Base-by-base conservation (phyloP, 2,113 vertebrate species). In the Callorhinus ursinus region DNA sequence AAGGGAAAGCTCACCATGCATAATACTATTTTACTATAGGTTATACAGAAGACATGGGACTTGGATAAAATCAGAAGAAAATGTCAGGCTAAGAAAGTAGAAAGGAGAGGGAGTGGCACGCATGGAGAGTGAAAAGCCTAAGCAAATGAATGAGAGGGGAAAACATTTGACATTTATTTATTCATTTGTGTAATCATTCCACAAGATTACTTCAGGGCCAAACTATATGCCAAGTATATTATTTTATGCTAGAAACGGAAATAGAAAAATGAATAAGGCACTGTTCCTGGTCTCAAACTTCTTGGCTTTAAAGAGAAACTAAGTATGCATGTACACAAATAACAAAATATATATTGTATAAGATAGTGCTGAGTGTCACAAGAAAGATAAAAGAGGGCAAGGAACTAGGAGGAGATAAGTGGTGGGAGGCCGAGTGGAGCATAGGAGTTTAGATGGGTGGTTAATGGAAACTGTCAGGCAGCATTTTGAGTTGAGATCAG, bases 401-500 rank as follows among this genome's bases (percentile, higher is more conserved):
- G 10, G 15, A 22, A 2, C 24, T n/a, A 19, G 21, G 22, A 61
- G 59, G 8, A 16, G 42, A 61, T 8, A 15, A 18, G 26, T 33
- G 24, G 4, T 6, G 21, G 46, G 24, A 5, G 59, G 13, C 55
- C 81, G 1, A 31, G 33, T 14, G 4, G 5, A 76, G 15, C 2
- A 14, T 15, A 21, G 19, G 5, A 4, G 7, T 9, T n/a, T 14
- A 49, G 36, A 18, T 14, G 0, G 15, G 13, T 46, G 4, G 1
- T 28, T 42, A 81, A 46, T 7, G 11, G 67, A 67, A 57, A 59
- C 10, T 84, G 2, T 49, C 24, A 36, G 42, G 36, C 61, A 16
- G 63, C 33, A 61, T 22, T 63, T 31, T 49, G 53, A 59, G 8
- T 85, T 80, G 46, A 92, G 49, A 74, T 12, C 6, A 31, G 51